These are phyloP conservation scores for Cottus gobio DNA, from an alignment of 2,113 vertebrate species.

Conservation along the genomic window DNA sequence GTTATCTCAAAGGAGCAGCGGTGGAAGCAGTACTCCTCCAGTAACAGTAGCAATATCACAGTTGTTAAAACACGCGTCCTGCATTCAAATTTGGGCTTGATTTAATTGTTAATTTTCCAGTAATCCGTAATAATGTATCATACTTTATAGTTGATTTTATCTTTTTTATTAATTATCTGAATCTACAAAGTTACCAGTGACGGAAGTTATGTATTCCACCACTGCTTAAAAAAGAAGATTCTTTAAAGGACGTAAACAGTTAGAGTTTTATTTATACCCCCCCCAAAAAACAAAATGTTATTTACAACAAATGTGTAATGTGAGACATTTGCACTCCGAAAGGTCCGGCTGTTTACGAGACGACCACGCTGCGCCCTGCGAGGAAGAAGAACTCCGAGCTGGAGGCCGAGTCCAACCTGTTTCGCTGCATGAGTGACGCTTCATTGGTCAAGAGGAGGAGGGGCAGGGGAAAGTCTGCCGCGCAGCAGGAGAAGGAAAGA, in stretches of 20 bases:
- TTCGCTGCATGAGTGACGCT: constrained; percentile 85
- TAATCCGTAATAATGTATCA: background rate
- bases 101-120: background rate
- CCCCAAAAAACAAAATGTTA: too few relatives aligned
- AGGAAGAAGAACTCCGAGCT: constrained; percentile 65
- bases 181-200: background rate
- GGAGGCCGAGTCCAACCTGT: constrained; percentile 83
- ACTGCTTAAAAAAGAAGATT: background rate
- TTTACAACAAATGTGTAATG: background rate
- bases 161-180: background rate
- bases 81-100: background rate
- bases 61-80: background rate
- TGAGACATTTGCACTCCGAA: background rate
- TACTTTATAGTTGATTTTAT: background rate
- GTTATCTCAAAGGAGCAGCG: background rate
- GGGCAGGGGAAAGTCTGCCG: constrained; percentile 63
- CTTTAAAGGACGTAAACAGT: background rate
- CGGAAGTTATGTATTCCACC: background rate
- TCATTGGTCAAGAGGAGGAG: constrained; percentile 84
- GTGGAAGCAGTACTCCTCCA: too few relatives aligned
- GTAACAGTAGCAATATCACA: background rate
- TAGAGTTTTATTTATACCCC: too few relatives aligned
- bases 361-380: constrained; percentile 74
- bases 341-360: constrained; percentile 81
- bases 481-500: constrained; percentile 75